Conservation (phyloP, 1,140 invertebrate species). For the Drosophila yakuba region DNA sequence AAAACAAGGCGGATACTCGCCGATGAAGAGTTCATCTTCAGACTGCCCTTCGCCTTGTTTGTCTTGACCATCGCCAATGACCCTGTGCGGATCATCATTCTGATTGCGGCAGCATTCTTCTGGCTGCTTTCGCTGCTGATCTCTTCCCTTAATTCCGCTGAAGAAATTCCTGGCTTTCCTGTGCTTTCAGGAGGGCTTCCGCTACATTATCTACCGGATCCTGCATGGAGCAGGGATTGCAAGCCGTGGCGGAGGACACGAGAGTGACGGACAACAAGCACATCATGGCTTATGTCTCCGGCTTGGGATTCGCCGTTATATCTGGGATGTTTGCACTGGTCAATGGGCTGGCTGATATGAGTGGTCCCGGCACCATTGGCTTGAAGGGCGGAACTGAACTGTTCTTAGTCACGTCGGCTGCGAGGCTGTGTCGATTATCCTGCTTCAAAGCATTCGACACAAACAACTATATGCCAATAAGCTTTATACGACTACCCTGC, state of each 20-base stretch:
- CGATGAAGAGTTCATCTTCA: slow-evolving; percentile 86
- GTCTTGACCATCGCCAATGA: slow-evolving; percentile 95
- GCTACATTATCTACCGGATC: slow-evolving; percentile 91
- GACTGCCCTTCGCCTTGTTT: slow-evolving; percentile 95
- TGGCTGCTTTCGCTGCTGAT: slow-evolving; percentile 96
- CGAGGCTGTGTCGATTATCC: slow-evolving; percentile 94
- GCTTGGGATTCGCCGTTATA: slow-evolving; percentile 97
- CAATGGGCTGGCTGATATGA: slow-evolving; percentile 96
- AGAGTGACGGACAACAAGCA: slow-evolving; percentile 94
- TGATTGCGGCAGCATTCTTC: slow-evolving; percentile 98
- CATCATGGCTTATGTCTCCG: slow-evolving; percentile 96
- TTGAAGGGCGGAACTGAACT: slow-evolving; percentile 92
- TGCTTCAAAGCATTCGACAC: slow-evolving; percentile 95
- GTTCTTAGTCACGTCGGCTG: slow-evolving; percentile 96
- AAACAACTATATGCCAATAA: slow-evolving; percentile 89
- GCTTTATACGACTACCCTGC: slow-evolving; percentile 89
- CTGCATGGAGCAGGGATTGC: slow-evolving; percentile 93
- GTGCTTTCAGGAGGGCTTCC: slow-evolving; percentile 90
- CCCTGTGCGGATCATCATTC: slow-evolving; percentile 96
- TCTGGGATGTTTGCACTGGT: slow-evolving; percentile 97
- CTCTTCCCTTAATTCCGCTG: slow-evolving; percentile 94
- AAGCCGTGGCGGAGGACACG: slow-evolving; percentile 92
- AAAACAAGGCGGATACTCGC: too few species aligned
- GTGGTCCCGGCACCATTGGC: slow-evolving; percentile 97
- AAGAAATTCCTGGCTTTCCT: slow-evolving; percentile 92